These are phyloP conservation scores for Chaenogobius annularis DNA, from an alignment of 2,113 vertebrate species.

Conservation along the genomic window DNA sequence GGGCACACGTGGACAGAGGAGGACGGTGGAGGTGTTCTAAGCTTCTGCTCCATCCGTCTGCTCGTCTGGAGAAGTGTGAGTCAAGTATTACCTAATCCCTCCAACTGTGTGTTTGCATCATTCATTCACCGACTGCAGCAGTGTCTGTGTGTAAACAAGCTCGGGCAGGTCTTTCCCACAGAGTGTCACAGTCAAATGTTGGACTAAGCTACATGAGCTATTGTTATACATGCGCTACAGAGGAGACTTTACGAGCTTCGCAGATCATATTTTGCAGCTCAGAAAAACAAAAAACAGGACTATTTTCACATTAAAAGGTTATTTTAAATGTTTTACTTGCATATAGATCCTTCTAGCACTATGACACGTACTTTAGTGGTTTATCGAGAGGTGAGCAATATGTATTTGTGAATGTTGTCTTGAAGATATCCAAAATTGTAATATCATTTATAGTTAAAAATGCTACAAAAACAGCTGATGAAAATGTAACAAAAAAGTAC, in stretches of 20 bases:
- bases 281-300: not conserved
- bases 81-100: slow-evolving; percentile 28
- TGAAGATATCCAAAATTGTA: too few relatives aligned
- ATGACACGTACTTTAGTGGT: not conserved
- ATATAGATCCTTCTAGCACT: not conserved
- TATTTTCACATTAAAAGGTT: not conserved
- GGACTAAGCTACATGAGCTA: not conserved
- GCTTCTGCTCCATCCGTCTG: slow-evolving; percentile 54
- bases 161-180: slow-evolving; percentile 17
- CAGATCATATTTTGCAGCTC: not conserved
- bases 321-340: too few relatives aligned
- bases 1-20: slow-evolving; percentile 11
- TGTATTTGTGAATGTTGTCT: too few relatives aligned
- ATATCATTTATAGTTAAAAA: too few relatives aligned
- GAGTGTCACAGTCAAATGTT: slow-evolving; percentile 15
- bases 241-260: not conserved
- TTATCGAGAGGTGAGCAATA: too few relatives aligned
- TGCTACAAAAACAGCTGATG: too few relatives aligned
- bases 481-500: too few relatives aligned
- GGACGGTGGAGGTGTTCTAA: slow-evolving; percentile 45
- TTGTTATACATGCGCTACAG: not conserved
- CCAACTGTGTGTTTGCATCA: slow-evolving; percentile 26
- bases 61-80: slow-evolving; percentile 48
- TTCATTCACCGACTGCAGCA: slow-evolving; percentile 6
- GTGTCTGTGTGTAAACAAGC: slow-evolving; percentile 24